A percentile compares a stretch with the other conserved stretches of the same genome.
These are phyloP conservation scores for Poeciliopsis retropinna DNA, from an alignment of 2,113 vertebrate genomes.

Conservation along the genomic window DNA sequence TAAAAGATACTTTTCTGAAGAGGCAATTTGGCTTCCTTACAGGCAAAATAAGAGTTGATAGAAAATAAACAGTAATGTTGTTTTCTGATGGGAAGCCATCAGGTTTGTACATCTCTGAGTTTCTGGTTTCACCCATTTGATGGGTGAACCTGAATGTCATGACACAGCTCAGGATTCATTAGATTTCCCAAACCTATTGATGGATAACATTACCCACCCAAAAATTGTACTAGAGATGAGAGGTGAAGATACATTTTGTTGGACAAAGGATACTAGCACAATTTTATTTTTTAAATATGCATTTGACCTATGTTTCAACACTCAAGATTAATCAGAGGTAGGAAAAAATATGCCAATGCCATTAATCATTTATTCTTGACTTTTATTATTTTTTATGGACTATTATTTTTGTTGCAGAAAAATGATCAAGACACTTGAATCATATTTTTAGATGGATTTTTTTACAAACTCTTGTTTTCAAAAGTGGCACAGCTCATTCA, in stretches of 20 bases:
- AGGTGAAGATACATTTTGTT: not conserved
- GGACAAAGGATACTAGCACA: not conserved
- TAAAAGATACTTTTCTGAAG: constrained; percentile 34
- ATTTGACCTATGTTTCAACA: not conserved
- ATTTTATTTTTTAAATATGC: not conserved
- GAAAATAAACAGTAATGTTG: constrained; percentile 52
- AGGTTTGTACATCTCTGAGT: constrained; percentile 48
- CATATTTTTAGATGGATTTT: too few species aligned
- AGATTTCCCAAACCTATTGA: not conserved
- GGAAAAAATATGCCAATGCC: not conserved
- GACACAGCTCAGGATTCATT: not conserved
- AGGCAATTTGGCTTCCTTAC: constrained; percentile 49
- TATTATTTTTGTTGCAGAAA: not conserved
- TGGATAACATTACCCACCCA: not conserved
- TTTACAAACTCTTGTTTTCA: too few species aligned
- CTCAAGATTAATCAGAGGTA: not conserved
- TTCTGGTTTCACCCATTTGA: constrained; percentile 13
- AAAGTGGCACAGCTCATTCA: too few species aligned
- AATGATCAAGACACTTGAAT: too few species aligned
- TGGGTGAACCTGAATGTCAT: constrained; percentile 10
- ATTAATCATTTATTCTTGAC: not conserved
- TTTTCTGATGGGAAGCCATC: constrained; percentile 54
- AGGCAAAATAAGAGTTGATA: constrained; percentile 63
- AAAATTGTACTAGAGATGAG: not conserved
- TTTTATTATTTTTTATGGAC: not conserved